These are phyloP conservation scores for Maniola hyperantus DNA, from an alignment of 2,888 invertebrate species.

Conservation along the genomic window DNA sequence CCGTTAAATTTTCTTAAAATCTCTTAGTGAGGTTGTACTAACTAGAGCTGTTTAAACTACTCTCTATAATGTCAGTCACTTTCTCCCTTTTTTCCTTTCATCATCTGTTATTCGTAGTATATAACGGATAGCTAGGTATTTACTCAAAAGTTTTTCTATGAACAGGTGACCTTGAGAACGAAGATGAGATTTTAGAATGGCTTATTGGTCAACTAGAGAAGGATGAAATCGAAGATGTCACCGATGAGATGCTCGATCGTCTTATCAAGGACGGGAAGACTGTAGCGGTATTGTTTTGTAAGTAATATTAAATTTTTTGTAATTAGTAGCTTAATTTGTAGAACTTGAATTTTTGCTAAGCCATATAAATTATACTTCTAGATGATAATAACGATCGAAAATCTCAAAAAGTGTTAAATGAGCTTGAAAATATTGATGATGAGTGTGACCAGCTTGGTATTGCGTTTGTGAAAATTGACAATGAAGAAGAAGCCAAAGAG, in stretches of 20 bases:
- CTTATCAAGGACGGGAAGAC: slow-evolving; percentile 94
- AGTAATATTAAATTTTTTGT: slow-evolving; percentile 53
- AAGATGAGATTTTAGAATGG: slow-evolving; percentile 95
- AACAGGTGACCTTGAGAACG: slow-evolving; percentile 91
- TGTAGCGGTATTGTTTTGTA: slow-evolving; percentile 95
- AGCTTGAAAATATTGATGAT: slow-evolving; percentile 96
- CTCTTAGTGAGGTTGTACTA: too few species aligned
- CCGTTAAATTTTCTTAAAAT: too few species aligned
- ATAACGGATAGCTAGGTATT: too few species aligned
- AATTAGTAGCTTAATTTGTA: neutral
- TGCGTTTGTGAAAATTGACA: slow-evolving; percentile 96
- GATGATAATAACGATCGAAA: slow-evolving; percentile 95
- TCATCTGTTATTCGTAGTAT: too few species aligned
- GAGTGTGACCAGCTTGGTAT: slow-evolving; percentile 95
- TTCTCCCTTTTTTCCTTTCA: too few species aligned
- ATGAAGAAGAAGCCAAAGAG: slow-evolving; percentile 93
- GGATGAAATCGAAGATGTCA: slow-evolving; percentile 97
- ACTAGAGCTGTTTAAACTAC: too few species aligned
- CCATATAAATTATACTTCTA: slow-evolving; percentile 55
- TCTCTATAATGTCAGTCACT: too few species aligned
- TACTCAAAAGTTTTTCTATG: slow-evolving; percentile 21
- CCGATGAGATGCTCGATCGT: slow-evolving; percentile 96
- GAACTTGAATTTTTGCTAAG: neutral
- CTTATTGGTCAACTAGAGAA: slow-evolving; percentile 92
- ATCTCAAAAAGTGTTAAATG: slow-evolving; percentile 92